Conservation (phyloP, 2,113 vertebrate species). For the Phalacrocorax carbo region DNA sequence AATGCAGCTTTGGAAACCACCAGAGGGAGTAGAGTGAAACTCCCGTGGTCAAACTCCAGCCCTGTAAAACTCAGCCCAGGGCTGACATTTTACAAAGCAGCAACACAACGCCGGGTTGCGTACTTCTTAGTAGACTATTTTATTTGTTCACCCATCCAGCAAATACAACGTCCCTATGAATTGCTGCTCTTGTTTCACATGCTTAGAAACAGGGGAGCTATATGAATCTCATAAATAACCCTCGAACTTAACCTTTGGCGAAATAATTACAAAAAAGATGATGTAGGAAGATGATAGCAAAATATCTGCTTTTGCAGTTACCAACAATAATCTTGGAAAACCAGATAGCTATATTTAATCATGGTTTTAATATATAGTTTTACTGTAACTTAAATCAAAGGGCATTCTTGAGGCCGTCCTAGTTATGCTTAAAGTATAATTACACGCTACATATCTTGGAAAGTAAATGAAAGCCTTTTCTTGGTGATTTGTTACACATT, state of each 20-base stretch:
- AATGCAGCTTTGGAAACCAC: conserved; percentile 70
- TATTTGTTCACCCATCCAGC: conserved; percentile 48
- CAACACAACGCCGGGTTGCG: background rate
- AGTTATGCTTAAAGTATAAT: conserved; percentile 75
- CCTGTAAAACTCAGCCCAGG: conserved; percentile 33
- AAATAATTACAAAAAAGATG: conserved; percentile 8
- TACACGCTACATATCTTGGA: conserved; percentile 71
- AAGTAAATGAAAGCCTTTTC: conserved; percentile 77
- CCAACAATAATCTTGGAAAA: conserved; percentile 14
- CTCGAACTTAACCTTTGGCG: conserved; percentile 52
- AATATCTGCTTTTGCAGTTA: background rate
- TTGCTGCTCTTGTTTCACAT: background rate
- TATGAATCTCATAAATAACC: conserved; percentile 27
- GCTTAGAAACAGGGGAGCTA: conserved; percentile 13
- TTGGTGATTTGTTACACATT: conserved; percentile 76
- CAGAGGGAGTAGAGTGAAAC: conserved; percentile 75
- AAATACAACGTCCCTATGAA: background rate
- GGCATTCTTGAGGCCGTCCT: conserved; percentile 60
- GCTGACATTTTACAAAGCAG: conserved; percentile 58
- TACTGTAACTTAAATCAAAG: conserved; percentile 69
- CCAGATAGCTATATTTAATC: conserved; percentile 49
- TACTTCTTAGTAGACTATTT: conserved; percentile 20
- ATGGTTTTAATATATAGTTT: conserved; percentile 51
- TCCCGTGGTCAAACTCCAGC: conserved; percentile 63
- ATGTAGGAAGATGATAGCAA: background rate